Base-by-base conservation (phyloP, 1,140 invertebrate genomes). In the Latrodectus geometricus region DNA sequence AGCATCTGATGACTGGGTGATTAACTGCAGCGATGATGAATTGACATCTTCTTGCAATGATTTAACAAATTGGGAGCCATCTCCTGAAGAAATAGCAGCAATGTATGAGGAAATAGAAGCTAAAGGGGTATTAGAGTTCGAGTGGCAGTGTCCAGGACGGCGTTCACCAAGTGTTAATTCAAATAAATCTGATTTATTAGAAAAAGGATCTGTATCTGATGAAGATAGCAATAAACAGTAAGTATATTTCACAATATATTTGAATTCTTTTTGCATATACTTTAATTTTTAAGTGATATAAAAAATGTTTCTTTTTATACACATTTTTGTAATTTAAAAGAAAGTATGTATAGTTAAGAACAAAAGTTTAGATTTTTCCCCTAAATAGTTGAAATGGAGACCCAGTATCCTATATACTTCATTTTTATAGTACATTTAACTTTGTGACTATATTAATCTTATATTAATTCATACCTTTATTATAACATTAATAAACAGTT, bases 131-230 rank as follows among this genome's bases (percentile, higher is more conserved):
- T 49, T 87, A 11, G 87, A 88, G 12, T 68, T 89, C 2, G 80
- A 87, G 49, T 89, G 88, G 88, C 83, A 83, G 17, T 88, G 88
- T 66, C 88, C 88, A 15, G 88, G 87, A 48, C 52, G 87, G 48
- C 50, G 88, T 14, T 87, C 88, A 9, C 88, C 87, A 23, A 87
- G 86, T 70, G 73, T 82, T 20, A 80, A 83, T 65, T 87, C 86
- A 8, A 83, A 49, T 54, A 74, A 87, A 72, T 87, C 86, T 12
- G 86, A 87, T 52, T 70, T 74, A 48, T 35, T 77, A 8, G 86
- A 87, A 20, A 81, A 80, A 76, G 77, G 77, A 21, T 49, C 78
- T n/a, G 14, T 68, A 23, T 79, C 77, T 9, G 72, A 82, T 70
- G 86, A 87, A 52, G 79, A 87, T 61, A 52, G 68, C 50, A 80